A percentile compares a stretch with the other conserved stretches of the same genome.
Evolutionary conservation across 2,113 vertebrate species (phyloP).

Genomic region (Recurvirostra avosetta): DNA sequence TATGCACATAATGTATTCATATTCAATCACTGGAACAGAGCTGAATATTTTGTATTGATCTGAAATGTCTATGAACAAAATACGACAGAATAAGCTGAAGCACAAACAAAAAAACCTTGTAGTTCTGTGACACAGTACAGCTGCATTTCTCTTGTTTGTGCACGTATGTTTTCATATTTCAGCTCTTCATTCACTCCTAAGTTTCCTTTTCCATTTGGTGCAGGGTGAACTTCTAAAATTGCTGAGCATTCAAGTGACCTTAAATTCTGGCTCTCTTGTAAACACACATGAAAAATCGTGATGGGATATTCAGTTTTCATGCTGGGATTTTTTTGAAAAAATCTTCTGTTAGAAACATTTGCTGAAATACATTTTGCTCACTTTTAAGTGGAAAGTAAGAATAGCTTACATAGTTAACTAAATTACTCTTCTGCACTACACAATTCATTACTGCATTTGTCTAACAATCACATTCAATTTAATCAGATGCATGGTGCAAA

Average conservation of each 20-base stretch:
- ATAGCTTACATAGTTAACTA: constrained; percentile 35
- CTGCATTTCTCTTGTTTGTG: constrained; percentile 41
- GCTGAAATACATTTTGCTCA: not conserved
- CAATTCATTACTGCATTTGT: constrained; percentile 33
- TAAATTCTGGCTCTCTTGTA: not conserved
- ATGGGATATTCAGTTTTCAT: not conserved
- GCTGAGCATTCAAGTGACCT: not conserved
- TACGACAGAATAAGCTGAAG: constrained; percentile 57
- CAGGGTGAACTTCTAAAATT: not conserved
- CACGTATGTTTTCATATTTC: not conserved
- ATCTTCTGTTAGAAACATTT: not conserved
- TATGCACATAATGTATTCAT: constrained; percentile 80
- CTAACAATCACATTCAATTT: constrained; percentile 61
- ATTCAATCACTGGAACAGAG: constrained; percentile 81
- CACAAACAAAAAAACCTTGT: constrained; percentile 59
- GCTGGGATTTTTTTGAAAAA: not conserved
- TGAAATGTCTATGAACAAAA: constrained; percentile 76
- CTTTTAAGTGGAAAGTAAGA: constrained; percentile 5
- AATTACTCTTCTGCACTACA: constrained; percentile 45
- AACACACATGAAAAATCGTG: not conserved
- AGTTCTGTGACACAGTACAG: constrained; percentile 31
- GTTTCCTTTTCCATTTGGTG: not conserved
- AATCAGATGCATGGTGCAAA: constrained; percentile 15
- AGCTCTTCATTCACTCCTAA: not conserved
- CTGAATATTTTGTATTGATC: constrained; percentile 81